Conservation (phyloP, 2,797 vertebrate genomes). For the Spinus olivaceus region DNA sequence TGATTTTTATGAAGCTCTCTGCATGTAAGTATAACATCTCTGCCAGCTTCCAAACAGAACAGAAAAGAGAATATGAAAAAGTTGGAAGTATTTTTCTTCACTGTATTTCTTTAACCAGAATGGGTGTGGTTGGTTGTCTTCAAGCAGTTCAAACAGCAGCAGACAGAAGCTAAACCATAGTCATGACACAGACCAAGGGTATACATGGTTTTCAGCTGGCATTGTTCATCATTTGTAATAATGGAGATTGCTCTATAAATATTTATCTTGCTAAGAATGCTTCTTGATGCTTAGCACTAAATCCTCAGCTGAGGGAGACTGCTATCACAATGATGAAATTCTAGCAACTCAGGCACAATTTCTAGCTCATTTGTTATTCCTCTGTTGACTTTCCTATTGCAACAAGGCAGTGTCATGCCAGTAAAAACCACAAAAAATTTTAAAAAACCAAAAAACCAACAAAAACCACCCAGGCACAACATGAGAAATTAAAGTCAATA, state of each 20-base stretch:
- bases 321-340: background rate
- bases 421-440: background rate
- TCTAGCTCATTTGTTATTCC: background rate
- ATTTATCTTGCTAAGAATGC: background rate
- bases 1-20: slow-evolving; percentile 45
- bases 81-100: background rate
- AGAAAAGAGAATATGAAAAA: slow-evolving; percentile 27
- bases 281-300: background rate
- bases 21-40: slow-evolving; percentile 17
- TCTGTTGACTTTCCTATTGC: background rate
- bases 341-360: background rate
- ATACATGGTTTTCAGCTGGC: background rate
- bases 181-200: background rate
- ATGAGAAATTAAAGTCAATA: background rate
- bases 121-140: background rate
- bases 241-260: background rate
- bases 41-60: slow-evolving; percentile 30
- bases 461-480: background rate
- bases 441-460: background rate
- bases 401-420: background rate
- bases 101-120: background rate
- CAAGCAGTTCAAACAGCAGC: background rate
- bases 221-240: background rate
- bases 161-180: background rate
- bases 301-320: background rate